Base-by-base conservation (phyloP, 2,797 vertebrate genomes). In the Urophycis tenuis region DNA sequence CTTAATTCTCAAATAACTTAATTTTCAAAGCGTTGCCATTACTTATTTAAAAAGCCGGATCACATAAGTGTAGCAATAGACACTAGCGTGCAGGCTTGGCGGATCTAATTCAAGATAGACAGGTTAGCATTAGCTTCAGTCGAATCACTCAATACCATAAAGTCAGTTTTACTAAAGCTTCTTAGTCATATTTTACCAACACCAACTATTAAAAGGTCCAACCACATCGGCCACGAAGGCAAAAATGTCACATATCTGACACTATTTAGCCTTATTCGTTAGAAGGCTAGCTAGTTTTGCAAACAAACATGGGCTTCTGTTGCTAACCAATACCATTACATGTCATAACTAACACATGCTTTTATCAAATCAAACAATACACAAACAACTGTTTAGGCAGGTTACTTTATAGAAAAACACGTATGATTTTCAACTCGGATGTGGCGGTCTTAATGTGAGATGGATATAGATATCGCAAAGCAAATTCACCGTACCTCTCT, bases 401-500 rank as follows among this genome's bases (percentile, higher is more conserved):
- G 0, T 0, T 1, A 25, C 73, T 8, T 22, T 5, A 25, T 3
- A 88, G 7, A 76, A 17, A 32, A 1, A 67, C 0, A 19, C 25
- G 0, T 25, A n/a, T 45, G 7, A 19, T 29, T 31, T 0, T 0
- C 75, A 15, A 0, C 2, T 5, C 6, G 3, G 1, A 0, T 1
- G 3, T 0, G 5, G 10, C 0, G 8, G 17, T 10, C 2, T 53
- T 77, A 74, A 30, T 14, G 3, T 39, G 67, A 30, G 94, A 95
- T 95, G 90, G 78, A 79, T 0, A 5, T 74, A 77, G 94, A 95
- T 95, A 86, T 60, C 0, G 29, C 0, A 5, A 30, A 19, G 3
- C 0, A 19, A 67, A 3, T 1, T 0, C 72, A 0, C 1, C 93
- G 85, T 92, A 98, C 97, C 97, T 95, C 97, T 94, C 95, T 99